Base-by-base conservation (phyloP, 1,140 invertebrate genomes). In the Sinonovacula constricta region DNA sequence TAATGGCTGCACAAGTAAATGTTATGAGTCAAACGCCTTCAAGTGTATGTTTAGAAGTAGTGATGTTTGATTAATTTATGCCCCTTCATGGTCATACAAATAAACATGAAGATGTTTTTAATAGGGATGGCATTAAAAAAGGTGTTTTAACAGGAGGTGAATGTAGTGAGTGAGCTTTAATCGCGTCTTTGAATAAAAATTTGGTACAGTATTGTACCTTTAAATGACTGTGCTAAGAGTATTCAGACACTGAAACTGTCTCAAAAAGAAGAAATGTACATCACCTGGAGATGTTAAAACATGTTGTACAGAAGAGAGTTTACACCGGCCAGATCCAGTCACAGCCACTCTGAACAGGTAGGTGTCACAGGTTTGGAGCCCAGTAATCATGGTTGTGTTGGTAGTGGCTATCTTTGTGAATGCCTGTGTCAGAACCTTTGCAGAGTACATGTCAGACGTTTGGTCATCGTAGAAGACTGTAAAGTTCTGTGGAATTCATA, bases 281-380 rank as follows among this genome's bases (percentile, higher is more conserved):
- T 57, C 65, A 76, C 72, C 53, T 57, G 15, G 28, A 24, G 49
- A 18, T 2, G 65, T 69, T 53, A 49, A 28, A 2, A 45, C 26
- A 33, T n/a, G 30, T 2, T 57, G 30, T 1, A 49, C 7, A 2
- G n/a, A 12, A 4, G 57, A 62, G 2, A 70, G 31, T n/a, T 22
- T 5, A 62, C 78, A 80, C 0, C 34, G 10, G 2, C 36, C 45
- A 15, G 68, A 31, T 24, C 51, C 60, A 36, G 68, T 60, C 1
- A 71, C 68, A 51, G 60, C 78, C 15, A 80, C 65, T 12, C 54
- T 28, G 57, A 80, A 80, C 39, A 51, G 74, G 33, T 80, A 80
- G 0, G 33, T 15, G 26, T 74, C 63, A 74, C 78, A 80, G 0
- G 70, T 51, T 53, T 28, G 53, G 7, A 80, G 69, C 12, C 31